Percentiles rank a stretch among this genome's conserved stretches.
These are phyloP conservation scores for Fratercula arctica DNA, from an alignment of 2,797 vertebrate species.

Conservation along the genomic window DNA sequence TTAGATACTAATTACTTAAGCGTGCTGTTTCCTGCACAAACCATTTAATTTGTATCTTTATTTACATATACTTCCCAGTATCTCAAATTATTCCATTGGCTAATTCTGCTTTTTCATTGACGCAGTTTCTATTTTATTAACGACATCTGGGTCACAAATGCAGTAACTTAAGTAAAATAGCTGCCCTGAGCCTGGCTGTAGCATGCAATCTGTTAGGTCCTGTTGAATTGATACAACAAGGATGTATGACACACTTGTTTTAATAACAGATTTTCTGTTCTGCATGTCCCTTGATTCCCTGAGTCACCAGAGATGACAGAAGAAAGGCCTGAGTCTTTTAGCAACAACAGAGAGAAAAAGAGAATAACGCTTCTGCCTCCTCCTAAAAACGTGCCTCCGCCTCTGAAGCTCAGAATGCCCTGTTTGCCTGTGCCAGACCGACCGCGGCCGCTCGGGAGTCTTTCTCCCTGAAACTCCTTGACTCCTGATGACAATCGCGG, in stretches of 20 bases:
- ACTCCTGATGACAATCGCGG: background rate
- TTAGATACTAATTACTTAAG: background rate
- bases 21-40: background rate
- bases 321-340: background rate
- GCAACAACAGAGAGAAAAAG: background rate
- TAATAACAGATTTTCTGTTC: background rate
- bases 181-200: background rate
- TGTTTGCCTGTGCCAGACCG: background rate
- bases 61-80: background rate
- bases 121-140: background rate
- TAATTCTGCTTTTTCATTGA: background rate
- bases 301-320: background rate
- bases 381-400: background rate
- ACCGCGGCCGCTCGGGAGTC: background rate
- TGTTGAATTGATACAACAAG: background rate
- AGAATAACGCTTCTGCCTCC: background rate
- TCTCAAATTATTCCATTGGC: background rate
- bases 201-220: background rate
- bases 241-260: background rate
- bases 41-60: background rate
- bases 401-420: background rate
- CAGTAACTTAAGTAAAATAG: background rate
- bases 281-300: background rate
- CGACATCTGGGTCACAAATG: background rate
- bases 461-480: background rate